Evolutionary conservation across 1,140 invertebrate species (phyloP), one percentile per base, ranked within the genome.

Genomic region (Hestina assimilis): DNA sequence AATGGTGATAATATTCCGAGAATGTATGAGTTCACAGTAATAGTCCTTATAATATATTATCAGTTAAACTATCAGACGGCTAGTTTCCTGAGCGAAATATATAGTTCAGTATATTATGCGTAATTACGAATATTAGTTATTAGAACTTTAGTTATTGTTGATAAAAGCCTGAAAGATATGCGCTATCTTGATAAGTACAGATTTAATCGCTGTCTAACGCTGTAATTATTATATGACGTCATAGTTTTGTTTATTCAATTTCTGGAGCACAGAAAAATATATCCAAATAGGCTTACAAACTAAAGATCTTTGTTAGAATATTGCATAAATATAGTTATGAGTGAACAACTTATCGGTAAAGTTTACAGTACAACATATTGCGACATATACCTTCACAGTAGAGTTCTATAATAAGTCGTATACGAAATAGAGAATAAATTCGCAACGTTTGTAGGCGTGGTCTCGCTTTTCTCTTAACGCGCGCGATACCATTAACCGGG

Each of bases 401-500:
- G 14, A 35, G 33, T 38, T 5, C 15, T 17, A 38, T 19, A 1
- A n/a, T 35, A 15, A 6, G 12, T 38, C 3, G 5, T 17, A 38
- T 38, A 19, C 19, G 15, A 19, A 38, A 38, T 38, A 38, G 33
- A 38, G 17, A 38, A 46, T 48, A 35, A 47, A 57, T 65, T 66
- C 45, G 66, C 60, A 59, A 55, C 26, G 50, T 59, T 35, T 42
- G n/a, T 63, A 69, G 61, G 60, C 69, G 72, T 62, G 66, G 67
- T 65, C 60, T 66, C 59, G 53, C 35, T 26, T 58, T 51, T 45
- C 55, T 58, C 55, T 58, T 11, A 28, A 17, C 15, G 21, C 28
- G 26, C 41, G 54, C 54, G 42, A 40, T 57, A 66, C 69, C 65
- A 81, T 79, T 77, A 77, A 67, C 62, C 58, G 47, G 77, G 63